Evolutionary conservation across 1,140 invertebrate species (phyloP), one percentile per base, ranked within the genome.

Genomic region (Lithobius niger): DNA sequence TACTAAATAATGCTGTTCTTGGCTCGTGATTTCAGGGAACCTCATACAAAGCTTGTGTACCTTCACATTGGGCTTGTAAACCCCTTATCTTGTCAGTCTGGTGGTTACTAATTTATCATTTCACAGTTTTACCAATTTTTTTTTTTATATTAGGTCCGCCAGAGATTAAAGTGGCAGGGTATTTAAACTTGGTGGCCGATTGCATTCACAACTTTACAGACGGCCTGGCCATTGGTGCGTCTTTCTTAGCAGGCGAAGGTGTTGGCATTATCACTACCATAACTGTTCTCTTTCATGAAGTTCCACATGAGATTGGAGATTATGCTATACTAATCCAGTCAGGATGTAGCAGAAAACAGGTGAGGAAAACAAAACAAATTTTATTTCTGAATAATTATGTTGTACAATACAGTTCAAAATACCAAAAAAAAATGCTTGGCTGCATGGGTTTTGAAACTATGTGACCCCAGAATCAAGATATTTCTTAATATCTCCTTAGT

Each of bases 251-350:
- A 61, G 91, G 92, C 6, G 77, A 66, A 49, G 69, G 64, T 45
- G 57, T 75, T 45, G 73, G 74, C 15, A 77, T 88, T 43, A 76
- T 96, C 3, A 97, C 94, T 3, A 96, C 92, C 19, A 72, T 92
- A 24, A 96, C 90, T 1, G 95, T 98, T 66, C 75, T 98, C 25
- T 73, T 98, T 28, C 94, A 97, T 71, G 94, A 97, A 78, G 83
- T 98, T 58, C 94, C 94, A 49, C 94, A 97, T 76, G 94, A 98
- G 76, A 96, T 98, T 67, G 94, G 94, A 50, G 94, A 98, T 73
- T 98, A 95, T 79, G 93, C 94, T 27, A 96, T 97, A 71, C 77
- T 98, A 21, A 80, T 97, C 52, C 88, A 96, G 71, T 92, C 89
- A 60, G 93, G 93, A 25, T 93, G 87, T 64, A 85, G 81, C 40